phyloP scores from a whole-genome alignment of 2,888 invertebrate genomes.

The Chymomyza caudatula region DNA sequence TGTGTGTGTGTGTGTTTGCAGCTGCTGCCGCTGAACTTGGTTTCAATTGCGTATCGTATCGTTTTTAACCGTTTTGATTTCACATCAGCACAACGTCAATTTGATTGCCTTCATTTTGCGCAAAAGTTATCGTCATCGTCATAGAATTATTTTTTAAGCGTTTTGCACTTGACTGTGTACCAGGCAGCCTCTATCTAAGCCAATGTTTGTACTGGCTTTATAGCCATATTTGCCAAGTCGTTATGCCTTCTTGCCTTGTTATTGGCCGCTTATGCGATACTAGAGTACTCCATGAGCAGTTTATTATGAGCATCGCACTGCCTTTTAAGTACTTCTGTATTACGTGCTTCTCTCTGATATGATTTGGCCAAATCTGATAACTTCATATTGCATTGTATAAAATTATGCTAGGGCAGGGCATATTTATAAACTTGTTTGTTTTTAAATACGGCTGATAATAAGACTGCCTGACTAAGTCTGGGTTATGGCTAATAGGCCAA shows the following conservation, averaged over 20 bases:
- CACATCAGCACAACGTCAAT: not conserved
- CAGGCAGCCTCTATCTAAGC: not conserved
- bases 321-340: not conserved
- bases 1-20: too few relatives aligned
- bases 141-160: not conserved
- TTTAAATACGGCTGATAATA: not conserved
- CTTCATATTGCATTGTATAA: not conserved
- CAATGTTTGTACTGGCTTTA: too few relatives aligned
- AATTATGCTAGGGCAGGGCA: not conserved
- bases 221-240: not conserved
- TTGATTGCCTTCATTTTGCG: not conserved
- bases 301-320: not conserved
- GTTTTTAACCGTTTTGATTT: constrained; percentile 27
- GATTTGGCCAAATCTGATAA: not conserved
- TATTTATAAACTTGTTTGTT: not conserved
- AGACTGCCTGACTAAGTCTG: not conserved
- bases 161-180: not conserved
- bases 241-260: not conserved
- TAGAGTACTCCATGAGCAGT: not conserved
- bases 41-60: constrained; percentile 32
- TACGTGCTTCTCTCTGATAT: not conserved
- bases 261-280: too few relatives aligned
- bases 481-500: not conserved
- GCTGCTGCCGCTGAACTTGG: constrained; percentile 55
- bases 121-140: not conserved